Evolutionary conservation across 1,140 invertebrate species (phyloP), one percentile per base, ranked within the genome.

Genomic region (Wasmannia auropunctata): DNA sequence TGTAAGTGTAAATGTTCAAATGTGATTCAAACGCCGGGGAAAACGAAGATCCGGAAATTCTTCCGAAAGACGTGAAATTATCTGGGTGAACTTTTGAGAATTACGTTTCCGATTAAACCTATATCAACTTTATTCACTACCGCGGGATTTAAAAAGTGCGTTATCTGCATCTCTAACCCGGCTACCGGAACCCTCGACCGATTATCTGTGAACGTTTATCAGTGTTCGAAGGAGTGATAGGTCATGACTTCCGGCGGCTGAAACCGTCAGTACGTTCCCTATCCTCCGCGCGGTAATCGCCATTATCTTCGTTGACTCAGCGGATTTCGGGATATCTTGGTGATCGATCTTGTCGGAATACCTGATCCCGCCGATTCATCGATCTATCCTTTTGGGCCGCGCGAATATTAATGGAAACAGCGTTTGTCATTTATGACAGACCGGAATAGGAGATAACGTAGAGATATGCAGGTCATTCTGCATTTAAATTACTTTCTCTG

Each of bases 231-330:
- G 86, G 72, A 87, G 40, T 75, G 77, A 49, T 63, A 72, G 83
- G 54, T 84, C 77, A 51, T 67, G 85, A 91, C 91, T 91, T 91
- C 90, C 91, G 91, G 89, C 86, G n/a, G 60, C 86, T 89, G 43
- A 74, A n/a, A 72, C 11, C 31, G 22, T 67, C 58, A 31, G 62
- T 65, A 46, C 28, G 63, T 54, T 49, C 37, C 58, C 83, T 31
- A 75, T 84, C 85, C 54, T 49, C 54, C 56, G 65, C 6, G n/a
- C 49, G 58, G 22, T 83, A 91, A 89, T 81, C 85, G 77, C 87
- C 81, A 91, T 91, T 91, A 91, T 91, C 80, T 86, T 80, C 14
- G 86, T 91, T 91, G 90, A 91, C 91, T 91, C 88, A 88, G 88
- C 91, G 79, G n/a, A 90, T 91, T 91, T 56, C 67, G 80, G 49